phyloP scores from a whole-genome alignment of 2,888 invertebrate genomes.

The Macrophya alboannulata region DNA sequence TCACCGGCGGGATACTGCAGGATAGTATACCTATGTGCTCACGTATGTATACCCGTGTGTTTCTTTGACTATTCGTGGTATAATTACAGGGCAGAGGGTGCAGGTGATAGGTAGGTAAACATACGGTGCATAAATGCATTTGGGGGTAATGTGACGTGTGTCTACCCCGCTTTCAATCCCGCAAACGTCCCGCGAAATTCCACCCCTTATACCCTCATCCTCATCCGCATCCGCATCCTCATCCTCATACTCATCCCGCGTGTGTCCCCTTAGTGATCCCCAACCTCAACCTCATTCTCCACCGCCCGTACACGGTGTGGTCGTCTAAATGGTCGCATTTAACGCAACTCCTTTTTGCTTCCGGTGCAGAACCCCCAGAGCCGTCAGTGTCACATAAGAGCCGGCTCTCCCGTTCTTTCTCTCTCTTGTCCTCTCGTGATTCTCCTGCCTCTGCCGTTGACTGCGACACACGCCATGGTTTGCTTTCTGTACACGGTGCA shows the following conservation, averaged over 20 bases:
- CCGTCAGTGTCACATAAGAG: constrained; percentile 45
- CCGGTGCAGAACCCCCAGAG: constrained; percentile 49
- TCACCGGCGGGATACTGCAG: not conserved
- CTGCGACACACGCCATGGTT: constrained; percentile 37
- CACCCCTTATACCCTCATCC: constrained; percentile 38
- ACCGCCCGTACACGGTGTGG: constrained; percentile 25
- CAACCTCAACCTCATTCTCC: constrained; percentile 48
- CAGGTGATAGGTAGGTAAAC: constrained; percentile 42
- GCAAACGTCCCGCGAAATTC: constrained; percentile 63
- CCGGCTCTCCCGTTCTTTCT: constrained; percentile 22
- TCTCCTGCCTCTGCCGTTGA: constrained; percentile 48
- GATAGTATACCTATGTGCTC: not conserved
- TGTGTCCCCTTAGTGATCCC: constrained; percentile 42
- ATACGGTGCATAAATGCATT: constrained; percentile 72
- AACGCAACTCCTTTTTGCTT: constrained; percentile 53
- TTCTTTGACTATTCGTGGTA: constrained; percentile 33
- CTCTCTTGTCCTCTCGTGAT: constrained; percentile 26
- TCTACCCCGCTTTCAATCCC: constrained; percentile 72
- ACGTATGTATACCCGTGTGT: constrained; percentile 5
- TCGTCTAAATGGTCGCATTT: constrained; percentile 54
- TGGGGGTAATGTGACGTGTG: constrained; percentile 76
- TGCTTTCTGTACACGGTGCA: constrained; percentile 32
- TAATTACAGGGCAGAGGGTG: constrained; percentile 21
- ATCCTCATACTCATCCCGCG: constrained; percentile 6
- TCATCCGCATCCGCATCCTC: too few species aligned